Conservation (phyloP, 1,140 invertebrate genomes). For the Anastrepha obliqua region DNA sequence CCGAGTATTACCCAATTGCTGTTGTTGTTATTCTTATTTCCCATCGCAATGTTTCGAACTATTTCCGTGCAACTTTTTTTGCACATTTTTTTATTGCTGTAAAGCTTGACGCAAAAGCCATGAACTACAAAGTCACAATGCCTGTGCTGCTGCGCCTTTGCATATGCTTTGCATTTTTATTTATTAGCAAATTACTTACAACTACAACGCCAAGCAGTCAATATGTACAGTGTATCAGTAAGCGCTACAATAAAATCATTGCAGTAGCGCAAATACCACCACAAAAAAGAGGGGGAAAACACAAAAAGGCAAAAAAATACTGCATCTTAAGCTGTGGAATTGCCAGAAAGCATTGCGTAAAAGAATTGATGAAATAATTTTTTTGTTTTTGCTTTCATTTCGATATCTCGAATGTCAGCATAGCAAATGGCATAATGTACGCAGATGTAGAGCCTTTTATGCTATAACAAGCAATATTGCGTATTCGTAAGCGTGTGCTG, state of each 20-base stretch:
- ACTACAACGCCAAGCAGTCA: background rate
- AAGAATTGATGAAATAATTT: conserved; percentile 1
- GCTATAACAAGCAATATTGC: conserved; percentile 1
- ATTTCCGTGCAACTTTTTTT: background rate
- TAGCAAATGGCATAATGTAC: background rate
- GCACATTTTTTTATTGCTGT: background rate
- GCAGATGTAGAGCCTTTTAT: conserved; percentile 33
- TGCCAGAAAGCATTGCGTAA: background rate
- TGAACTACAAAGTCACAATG: conserved; percentile 35
- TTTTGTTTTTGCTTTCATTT: background rate
- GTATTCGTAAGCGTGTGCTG: background rate
- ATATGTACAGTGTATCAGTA: background rate
- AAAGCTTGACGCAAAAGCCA: conserved; percentile 7
- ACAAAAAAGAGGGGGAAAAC: too few species aligned
- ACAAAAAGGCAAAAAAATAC: background rate
- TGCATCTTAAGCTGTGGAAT: too few species aligned
- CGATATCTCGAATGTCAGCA: background rate
- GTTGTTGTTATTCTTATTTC: background rate
- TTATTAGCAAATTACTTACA: conserved; percentile 53
- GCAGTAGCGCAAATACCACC: background rate
- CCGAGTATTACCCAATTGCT: background rate
- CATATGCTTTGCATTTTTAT: conserved; percentile 54
- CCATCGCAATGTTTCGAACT: background rate
- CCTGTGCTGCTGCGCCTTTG: conserved; percentile 32
- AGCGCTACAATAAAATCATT: background rate